phyloP scores from a whole-genome alignment of 2,113 vertebrate species.

The Cairina moschata region DNA sequence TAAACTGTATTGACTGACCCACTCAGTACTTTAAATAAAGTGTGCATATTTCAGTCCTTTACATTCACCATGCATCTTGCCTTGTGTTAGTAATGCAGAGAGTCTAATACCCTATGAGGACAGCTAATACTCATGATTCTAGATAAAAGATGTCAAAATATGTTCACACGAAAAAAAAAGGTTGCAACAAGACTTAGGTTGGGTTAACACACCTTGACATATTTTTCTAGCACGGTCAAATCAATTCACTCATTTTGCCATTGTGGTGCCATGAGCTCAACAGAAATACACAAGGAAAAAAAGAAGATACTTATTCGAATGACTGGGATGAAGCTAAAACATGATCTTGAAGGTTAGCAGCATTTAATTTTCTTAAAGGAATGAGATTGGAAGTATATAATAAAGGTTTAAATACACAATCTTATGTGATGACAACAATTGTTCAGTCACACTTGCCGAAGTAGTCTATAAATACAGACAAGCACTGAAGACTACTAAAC shows the following conservation, averaged over 20 bases:
- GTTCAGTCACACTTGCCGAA: not conserved
- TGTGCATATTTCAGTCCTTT: not conserved
- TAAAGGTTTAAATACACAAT: not conserved
- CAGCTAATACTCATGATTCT: not conserved
- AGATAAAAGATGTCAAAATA: not conserved
- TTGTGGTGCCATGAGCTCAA: not conserved
- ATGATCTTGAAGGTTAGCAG: not conserved
- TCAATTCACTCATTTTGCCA: not conserved
- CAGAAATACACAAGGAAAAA: not conserved
- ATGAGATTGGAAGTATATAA: not conserved
- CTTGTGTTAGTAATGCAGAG: not conserved
- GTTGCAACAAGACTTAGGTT: not conserved
- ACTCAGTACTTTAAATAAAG: not conserved
- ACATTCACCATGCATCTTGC: not conserved
- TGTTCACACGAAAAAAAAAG: not conserved
- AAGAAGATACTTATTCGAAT: no score
- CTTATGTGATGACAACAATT: not conserved
- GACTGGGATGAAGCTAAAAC: not conserved
- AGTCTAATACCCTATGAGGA: not conserved
- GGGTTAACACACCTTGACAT: not conserved
- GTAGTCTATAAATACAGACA: not conserved
- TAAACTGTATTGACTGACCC: not conserved
- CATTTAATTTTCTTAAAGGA: not conserved
- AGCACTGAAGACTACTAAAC: not conserved
- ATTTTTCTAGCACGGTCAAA: not conserved